Percentiles rank a stretch among this genome's conserved stretches.
phyloP scores from a whole-genome alignment of 2,113 vertebrate species.

The Pardalotus punctatus region DNA sequence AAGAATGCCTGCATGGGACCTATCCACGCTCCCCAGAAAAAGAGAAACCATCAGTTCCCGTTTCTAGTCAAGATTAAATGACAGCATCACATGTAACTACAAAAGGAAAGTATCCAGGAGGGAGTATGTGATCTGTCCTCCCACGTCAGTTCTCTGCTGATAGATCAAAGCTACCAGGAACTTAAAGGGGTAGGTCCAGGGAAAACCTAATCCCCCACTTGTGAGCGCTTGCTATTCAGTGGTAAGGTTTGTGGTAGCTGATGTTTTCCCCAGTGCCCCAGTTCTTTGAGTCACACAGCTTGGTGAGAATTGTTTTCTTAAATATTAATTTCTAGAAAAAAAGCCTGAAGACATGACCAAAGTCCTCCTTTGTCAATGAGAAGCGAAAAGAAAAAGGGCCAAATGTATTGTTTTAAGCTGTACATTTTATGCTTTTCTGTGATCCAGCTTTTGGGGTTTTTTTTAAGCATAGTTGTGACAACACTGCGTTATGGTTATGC shows the following conservation, averaged over 20 bases:
- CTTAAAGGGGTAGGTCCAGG: not conserved
- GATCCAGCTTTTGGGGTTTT: not conserved
- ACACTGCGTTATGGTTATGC: accelerated
- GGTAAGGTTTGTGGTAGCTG: not conserved
- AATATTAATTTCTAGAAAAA: not conserved
- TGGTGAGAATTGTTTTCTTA: not conserved
- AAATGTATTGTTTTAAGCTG: not conserved
- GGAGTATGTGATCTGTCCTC: not conserved
- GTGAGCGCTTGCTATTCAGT: not conserved
- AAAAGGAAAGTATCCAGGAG: not conserved
- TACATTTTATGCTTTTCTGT: not conserved
- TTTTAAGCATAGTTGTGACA: not conserved
- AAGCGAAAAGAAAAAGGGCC: not conserved
- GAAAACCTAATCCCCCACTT: not conserved
- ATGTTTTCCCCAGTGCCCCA: not conserved
- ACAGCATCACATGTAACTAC: not conserved
- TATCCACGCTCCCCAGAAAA: not conserved
- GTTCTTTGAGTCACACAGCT: not conserved
- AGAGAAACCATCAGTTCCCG: not conserved
- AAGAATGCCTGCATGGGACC: not conserved
- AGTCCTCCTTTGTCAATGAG: not conserved
- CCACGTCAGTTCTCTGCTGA: not conserved
- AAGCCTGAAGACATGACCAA: not conserved
- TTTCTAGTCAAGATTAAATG: not conserved
- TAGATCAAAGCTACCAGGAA: not conserved